phyloP scores from a whole-genome alignment of 2,797 vertebrate species.

The Otolemur crassicaudatus region DNA sequence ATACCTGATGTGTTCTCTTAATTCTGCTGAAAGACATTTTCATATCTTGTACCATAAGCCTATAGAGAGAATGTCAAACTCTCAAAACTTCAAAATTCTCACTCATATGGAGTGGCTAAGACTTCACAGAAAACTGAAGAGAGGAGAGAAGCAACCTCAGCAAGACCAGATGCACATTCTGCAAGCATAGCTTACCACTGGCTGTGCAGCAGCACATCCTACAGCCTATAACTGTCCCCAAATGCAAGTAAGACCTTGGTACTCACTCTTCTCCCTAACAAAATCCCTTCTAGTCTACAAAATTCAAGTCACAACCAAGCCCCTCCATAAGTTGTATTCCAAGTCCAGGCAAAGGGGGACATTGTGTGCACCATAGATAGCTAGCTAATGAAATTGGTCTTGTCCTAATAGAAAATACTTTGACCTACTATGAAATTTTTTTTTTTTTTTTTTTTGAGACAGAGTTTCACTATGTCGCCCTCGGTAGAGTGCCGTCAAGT shows the following conservation, averaged over 20 bases:
- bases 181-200: background rate
- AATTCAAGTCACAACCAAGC: background rate
- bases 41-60: background rate
- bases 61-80: background rate
- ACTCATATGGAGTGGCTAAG: background rate
- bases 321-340: background rate
- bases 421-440: background rate
- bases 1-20: background rate
- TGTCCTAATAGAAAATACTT: background rate
- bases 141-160: background rate
- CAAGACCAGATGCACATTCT: background rate
- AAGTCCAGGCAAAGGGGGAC: background rate
- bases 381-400: background rate
- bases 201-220: background rate
- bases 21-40: conserved; percentile 37
- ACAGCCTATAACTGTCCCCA: background rate
- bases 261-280: background rate
- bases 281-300: background rate
- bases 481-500: too few species aligned
- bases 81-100: conserved; percentile 28
- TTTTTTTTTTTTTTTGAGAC: too few species aligned
- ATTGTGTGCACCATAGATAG: background rate
- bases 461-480: too few species aligned
- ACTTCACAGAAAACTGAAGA: background rate
- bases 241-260: background rate